Percentiles rank a stretch among this genome's conserved stretches.
Evolutionary conservation across 2,797 vertebrate genomes (phyloP).

Genomic region (Craterocephalus amniculus): DNA sequence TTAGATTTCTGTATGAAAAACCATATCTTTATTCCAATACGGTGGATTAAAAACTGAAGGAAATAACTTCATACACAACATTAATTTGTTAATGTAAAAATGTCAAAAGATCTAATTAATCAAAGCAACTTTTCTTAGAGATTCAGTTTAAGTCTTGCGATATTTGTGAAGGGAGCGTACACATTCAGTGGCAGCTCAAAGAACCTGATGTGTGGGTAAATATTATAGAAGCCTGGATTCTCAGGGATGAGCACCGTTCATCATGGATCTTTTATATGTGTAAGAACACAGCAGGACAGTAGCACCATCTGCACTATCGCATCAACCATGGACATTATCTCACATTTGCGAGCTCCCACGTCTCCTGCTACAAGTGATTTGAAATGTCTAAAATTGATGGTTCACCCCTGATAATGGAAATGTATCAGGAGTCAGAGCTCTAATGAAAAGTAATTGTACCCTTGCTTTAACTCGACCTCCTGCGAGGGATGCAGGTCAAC

Average conservation of each 20-base stretch:
- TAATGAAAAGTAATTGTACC: slow-evolving; percentile 71
- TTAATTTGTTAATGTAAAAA: slow-evolving; percentile 12
- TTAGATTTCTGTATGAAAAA: too few species aligned
- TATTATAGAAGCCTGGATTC: slow-evolving; percentile 74
- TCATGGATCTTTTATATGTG: slow-evolving; percentile 77
- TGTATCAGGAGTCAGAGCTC: slow-evolving; percentile 71
- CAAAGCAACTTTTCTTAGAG: slow-evolving; percentile 18
- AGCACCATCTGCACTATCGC: slow-evolving; percentile 54
- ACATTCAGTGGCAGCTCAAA: slow-evolving; percentile 48
- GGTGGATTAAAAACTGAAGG: too few species aligned
- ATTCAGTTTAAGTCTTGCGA: slow-evolving; percentile 23
- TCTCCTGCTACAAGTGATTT: slow-evolving; percentile 62
- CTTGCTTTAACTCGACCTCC: slow-evolving; percentile 45
- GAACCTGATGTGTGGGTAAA: slow-evolving; percentile 68
- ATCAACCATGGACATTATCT: slow-evolving; percentile 61
- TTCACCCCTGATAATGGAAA: slow-evolving; percentile 42
- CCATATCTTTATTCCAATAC: too few species aligned
- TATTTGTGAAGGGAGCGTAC: slow-evolving; percentile 19
- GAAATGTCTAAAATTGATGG: slow-evolving; percentile 64
- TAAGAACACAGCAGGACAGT: slow-evolving; percentile 73
- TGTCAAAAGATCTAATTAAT: slow-evolving; percentile 57
- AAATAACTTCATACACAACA: too few species aligned
- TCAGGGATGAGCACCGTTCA: slow-evolving; percentile 66
- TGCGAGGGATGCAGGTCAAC: slow-evolving; percentile 53
- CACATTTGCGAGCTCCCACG: slow-evolving; percentile 51